Conservation (phyloP, 2,113 vertebrate species). For the Sus scrofa region DNA sequence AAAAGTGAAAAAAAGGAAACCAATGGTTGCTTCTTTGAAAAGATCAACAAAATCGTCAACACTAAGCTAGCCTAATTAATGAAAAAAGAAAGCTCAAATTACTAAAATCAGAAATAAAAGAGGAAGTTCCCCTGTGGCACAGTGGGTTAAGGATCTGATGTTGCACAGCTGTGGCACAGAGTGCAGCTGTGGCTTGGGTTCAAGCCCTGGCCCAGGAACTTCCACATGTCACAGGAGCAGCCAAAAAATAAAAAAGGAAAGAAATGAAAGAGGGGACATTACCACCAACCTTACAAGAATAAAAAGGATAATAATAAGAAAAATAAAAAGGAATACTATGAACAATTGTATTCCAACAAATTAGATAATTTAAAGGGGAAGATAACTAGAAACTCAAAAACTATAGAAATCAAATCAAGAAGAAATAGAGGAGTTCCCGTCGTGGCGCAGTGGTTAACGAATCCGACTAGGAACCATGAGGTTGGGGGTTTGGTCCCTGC, state of each 20-base stretch:
- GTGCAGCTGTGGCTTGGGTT: too few species aligned
- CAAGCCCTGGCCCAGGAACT: too few species aligned
- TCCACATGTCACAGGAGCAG: too few species aligned
- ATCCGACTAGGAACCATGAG: too few species aligned
- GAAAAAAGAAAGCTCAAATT: neutral
- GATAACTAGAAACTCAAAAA: neutral
- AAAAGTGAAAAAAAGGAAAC: neutral
- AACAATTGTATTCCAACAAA: neutral
- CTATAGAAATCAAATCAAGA: neutral
- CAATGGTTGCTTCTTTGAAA: slow-evolving; percentile 20
- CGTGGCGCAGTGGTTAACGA: too few species aligned
- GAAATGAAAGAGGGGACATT: neutral
- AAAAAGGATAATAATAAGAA: neutral
- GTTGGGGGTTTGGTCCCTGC: too few species aligned
- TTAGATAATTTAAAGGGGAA: neutral
- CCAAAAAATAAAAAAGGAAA: too few species aligned
- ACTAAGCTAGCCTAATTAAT: neutral
- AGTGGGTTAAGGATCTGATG: too few species aligned
- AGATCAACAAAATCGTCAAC: slow-evolving; percentile 12
- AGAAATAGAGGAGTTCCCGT: too few species aligned
- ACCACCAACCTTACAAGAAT: slow-evolving; percentile 7
- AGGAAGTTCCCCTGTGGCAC: too few species aligned
- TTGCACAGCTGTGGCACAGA: too few species aligned
- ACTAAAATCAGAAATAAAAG: slow-evolving; percentile 40
- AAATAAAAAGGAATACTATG: neutral